Evolutionary conservation across 2,113 vertebrate genomes (phyloP).

Genomic region (Saimiri boliviensis): DNA sequence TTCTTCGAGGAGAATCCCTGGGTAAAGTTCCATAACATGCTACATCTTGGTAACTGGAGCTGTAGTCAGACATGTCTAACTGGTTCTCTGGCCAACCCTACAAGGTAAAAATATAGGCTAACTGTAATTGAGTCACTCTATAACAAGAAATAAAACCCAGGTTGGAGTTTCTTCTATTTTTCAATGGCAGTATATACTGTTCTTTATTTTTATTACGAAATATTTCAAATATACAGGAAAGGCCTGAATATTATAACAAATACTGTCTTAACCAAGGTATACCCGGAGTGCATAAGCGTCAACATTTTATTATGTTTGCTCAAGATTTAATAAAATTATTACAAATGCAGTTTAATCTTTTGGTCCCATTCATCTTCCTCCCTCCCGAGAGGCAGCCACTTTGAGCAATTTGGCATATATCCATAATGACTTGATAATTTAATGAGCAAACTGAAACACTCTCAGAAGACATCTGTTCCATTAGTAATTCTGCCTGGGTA

Average conservation of each 20-base stretch:
- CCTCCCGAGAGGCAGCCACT: background rate
- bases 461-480: background rate
- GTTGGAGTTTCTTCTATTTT: background rate
- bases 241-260: background rate
- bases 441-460: background rate
- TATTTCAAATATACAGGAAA: background rate
- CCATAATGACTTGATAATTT: background rate
- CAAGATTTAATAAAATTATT: constrained; percentile 2
- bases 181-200: background rate
- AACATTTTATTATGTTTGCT: background rate
- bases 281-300: background rate
- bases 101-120: constrained; percentile 42
- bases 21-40: constrained; percentile 87
- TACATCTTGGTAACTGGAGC: constrained; percentile 88
- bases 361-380: background rate
- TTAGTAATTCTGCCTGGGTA: background rate
- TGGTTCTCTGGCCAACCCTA: constrained; percentile 92
- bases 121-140: background rate
- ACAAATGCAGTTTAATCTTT: background rate
- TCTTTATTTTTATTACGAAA: background rate
- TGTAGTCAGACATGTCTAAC: constrained; percentile 87
- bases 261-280: background rate
- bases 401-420: background rate
- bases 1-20: constrained; percentile 90
- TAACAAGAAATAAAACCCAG: background rate